Base-by-base conservation (phyloP, 1,140 invertebrate species). In the Plectrocnemia conspersa region DNA sequence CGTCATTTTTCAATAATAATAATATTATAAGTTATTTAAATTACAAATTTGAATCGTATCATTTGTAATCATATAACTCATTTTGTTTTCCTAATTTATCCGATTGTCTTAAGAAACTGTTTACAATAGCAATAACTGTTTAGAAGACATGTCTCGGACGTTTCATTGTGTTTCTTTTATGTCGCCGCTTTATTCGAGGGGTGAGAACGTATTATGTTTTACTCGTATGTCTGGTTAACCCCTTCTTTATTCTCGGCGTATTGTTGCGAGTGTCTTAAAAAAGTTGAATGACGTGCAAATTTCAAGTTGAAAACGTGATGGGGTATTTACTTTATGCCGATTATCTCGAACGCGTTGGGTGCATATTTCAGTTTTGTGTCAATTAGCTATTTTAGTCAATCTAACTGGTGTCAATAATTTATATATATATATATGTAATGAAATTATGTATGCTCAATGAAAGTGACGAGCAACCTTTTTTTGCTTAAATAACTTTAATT, bases 201-300 rank as follows among this genome's bases (percentile, higher is more conserved):
- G 47, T 13, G 13, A 50, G n/a, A 35, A 38, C 25, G 2, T 35
- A 13, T 23, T 25, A 41, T 52, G 49, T 52, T 3, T 18, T 3
- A 2, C 29, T 41, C 16, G 49, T 52, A 27, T 23, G 18, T 52
- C 50, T 44, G 38, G 50, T 42, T 52, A 42, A 44, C 50, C 35
- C 44, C 29, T 58, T 58, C 42, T 19, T 59, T 59, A n/a, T 47
- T 21, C 19, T 7, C 19, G n/a, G 29, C 40, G n/a, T 38, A 52
- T 50, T 55, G 29, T 55, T 29, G 16, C 33, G 48, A 50, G 48
- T 55, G 53, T 55, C 52, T 59, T 55, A n/a, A n/a, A 59, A 32
- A 35, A 21, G 16, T 21, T 47, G 29, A 47, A 58, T 54, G 33
- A 48, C 27, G 23, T 22, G 16, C 1, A 19, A 33, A 24, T 36